Evolutionary conservation across 2,888 invertebrate genomes (phyloP), one percentile per base, ranked within the genome.

Genomic region (Sipunculus nudus): DNA sequence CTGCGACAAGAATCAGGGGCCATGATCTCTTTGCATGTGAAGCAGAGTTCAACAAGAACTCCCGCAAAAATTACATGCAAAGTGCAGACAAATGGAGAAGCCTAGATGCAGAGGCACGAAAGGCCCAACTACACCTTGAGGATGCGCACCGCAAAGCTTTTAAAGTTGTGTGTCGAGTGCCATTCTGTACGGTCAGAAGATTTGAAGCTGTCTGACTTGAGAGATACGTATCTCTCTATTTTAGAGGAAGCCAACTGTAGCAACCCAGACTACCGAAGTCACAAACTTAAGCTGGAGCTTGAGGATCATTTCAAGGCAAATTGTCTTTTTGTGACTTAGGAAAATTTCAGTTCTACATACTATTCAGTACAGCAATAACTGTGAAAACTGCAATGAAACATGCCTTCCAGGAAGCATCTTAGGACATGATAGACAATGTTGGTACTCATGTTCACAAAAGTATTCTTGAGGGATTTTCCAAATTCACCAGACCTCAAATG

Each of bases 11-110:
- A 35, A 31, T 50, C n/a, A 10, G 35, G 23, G 50, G 35, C 19
- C 19, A n/a, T n/a, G 50, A 50, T 50, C 35, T 50, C 6, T 50
- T 50, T 35, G 31, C 50, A 19, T 8, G 31, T 31, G 31, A 50
- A 13, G 50, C 50, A 6, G n/a, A 50, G 8, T 50, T 35, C 35
- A 31, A 50, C 23, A 10, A 6, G 10, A 35, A 10, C 10, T 50
- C 35, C 21, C 31, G 50, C 19, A 35, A 10, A 25, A 13, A 10
- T 5, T 50, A 50, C 35, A 43, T 43, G 43, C 43, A 43, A 21
- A 13, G 19, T 8, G 8, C 19, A 13, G 43, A 43, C 8, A 43
- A 43, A 43, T 43, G 43, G 43, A 43, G 19, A 43, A 43, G 19
- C 21, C 13, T 21, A 13, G 43, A 43, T 43, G 8, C 10, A 13